phyloP scores from a whole-genome alignment of 2,113 vertebrate genomes.

The Morone saxatilis region DNA sequence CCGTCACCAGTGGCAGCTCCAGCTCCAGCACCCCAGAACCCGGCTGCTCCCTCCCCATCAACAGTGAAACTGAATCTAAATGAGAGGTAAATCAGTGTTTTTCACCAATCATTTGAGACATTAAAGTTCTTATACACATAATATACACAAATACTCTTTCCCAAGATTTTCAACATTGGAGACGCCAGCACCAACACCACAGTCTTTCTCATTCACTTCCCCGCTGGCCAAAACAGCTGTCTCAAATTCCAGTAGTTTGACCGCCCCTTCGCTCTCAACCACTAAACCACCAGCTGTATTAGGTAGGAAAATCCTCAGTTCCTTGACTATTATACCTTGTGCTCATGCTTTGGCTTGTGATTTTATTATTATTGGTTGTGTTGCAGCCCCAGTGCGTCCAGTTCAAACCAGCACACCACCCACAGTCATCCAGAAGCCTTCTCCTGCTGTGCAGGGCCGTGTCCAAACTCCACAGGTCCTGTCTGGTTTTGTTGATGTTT shows the following conservation, averaged over 20 bases:
- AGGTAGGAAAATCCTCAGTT: slow-evolving; percentile 53
- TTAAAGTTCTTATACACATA: neutral
- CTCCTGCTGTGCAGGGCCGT: slow-evolving; percentile 78
- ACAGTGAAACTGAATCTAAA: slow-evolving; percentile 90
- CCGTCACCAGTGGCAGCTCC: slow-evolving; percentile 66
- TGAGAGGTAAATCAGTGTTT: slow-evolving; percentile 86
- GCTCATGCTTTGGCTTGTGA: neutral
- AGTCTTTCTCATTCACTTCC: slow-evolving; percentile 83
- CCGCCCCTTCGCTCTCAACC: slow-evolving; percentile 14
- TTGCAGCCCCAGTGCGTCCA: slow-evolving; percentile 74
- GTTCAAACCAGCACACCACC: slow-evolving; percentile 75
- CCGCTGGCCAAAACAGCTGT: slow-evolving; percentile 80
- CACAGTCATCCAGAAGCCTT: slow-evolving; percentile 83
- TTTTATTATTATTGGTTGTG: slow-evolving; percentile 18
- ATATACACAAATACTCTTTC: neutral
- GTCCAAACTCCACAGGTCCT: slow-evolving; percentile 85
- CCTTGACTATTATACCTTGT: neutral
- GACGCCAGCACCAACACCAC: slow-evolving; percentile 48
- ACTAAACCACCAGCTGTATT: slow-evolving; percentile 67
- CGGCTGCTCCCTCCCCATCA: slow-evolving; percentile 68
- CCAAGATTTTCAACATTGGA: slow-evolving; percentile 86
- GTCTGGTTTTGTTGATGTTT: neutral
- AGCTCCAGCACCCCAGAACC: slow-evolving; percentile 63
- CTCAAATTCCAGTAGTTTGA: slow-evolving; percentile 69
- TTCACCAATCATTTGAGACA: neutral